Percentiles rank a stretch among this genome's conserved stretches.
phyloP scores from a whole-genome alignment of 2,113 vertebrate genomes.

The Elaphurus davidianus region DNA sequence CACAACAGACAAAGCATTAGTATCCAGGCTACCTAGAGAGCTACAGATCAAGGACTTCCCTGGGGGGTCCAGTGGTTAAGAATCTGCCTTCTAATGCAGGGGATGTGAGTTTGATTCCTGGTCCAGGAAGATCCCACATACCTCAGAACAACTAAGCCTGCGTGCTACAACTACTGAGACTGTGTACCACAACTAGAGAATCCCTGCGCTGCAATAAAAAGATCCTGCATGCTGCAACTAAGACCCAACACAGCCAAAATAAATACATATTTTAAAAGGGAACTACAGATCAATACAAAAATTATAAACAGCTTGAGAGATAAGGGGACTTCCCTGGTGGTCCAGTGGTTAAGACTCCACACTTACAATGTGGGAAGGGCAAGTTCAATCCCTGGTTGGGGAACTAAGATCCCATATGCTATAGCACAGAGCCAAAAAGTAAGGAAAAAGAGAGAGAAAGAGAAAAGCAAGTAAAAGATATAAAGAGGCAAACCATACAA shows the following conservation, averaged over 20 bases:
- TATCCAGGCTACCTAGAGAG: neutral
- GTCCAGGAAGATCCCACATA: neutral
- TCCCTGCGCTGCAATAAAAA: neutral
- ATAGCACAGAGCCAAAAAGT: neutral
- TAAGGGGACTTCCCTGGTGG: neutral
- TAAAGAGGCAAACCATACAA: neutral
- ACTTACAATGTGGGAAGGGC: neutral
- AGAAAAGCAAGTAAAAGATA: neutral
- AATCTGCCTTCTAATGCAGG: neutral
- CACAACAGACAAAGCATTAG: neutral
- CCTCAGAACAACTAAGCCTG: neutral
- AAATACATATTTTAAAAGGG: neutral
- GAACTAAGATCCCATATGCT: neutral
- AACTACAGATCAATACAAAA: neutral
- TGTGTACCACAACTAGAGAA: neutral
- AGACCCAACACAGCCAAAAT: neutral
- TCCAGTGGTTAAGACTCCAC: neutral
- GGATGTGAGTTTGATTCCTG: neutral
- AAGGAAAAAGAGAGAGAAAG: neutral
- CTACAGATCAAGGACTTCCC: neutral
- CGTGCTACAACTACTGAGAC: neutral
- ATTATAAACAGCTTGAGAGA: neutral
- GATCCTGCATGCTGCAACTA: neutral
- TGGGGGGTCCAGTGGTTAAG: neutral
- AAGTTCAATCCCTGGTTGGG: neutral